Evolutionary conservation across 1,140 invertebrate species (phyloP).

Genomic region (Dendroctonus valens): DNA sequence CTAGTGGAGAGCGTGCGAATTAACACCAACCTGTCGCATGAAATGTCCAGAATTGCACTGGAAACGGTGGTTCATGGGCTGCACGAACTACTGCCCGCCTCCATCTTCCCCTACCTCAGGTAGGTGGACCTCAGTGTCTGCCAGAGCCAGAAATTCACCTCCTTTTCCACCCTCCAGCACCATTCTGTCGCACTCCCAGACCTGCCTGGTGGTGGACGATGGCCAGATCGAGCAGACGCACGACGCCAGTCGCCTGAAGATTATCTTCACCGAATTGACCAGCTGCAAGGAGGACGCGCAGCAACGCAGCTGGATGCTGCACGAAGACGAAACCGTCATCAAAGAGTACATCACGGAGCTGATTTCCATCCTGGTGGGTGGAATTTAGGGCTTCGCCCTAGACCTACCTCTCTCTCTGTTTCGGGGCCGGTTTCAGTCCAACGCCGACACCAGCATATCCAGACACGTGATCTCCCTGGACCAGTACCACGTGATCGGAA

Average conservation of each 20-base stretch:
- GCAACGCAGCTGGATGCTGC: conserved; percentile 88
- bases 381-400: not conserved
- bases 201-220: conserved; percentile 62
- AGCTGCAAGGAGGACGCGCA: conserved; percentile 91
- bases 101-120: conserved; percentile 58
- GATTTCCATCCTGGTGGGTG: conserved; percentile 77
- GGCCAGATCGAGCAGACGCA: conserved; percentile 65
- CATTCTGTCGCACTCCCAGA: conserved; percentile 55
- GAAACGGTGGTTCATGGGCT: conserved; percentile 71
- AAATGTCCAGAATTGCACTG: conserved; percentile 81
- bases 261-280: conserved; percentile 77
- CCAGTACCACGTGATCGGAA: conserved; percentile 72
- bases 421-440: conserved; percentile 60
- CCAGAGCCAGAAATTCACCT: not conserved
- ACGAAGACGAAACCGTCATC: conserved; percentile 88
- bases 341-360: conserved; percentile 79
- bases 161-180: conserved; percentile 42
- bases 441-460: conserved; percentile 79
- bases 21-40: conserved; percentile 82
- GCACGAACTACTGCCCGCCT: conserved; percentile 59
- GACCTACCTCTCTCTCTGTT: conserved; percentile 9
- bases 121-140: not conserved
- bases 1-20: conserved; percentile 74
- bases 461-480: conserved; percentile 74
- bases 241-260: conserved; percentile 75